A percentile compares a stretch with the other conserved stretches of the same genome.
These are phyloP conservation scores for Pogonophryne albipinna DNA, from an alignment of 2,797 vertebrate species.

Conservation along the genomic window DNA sequence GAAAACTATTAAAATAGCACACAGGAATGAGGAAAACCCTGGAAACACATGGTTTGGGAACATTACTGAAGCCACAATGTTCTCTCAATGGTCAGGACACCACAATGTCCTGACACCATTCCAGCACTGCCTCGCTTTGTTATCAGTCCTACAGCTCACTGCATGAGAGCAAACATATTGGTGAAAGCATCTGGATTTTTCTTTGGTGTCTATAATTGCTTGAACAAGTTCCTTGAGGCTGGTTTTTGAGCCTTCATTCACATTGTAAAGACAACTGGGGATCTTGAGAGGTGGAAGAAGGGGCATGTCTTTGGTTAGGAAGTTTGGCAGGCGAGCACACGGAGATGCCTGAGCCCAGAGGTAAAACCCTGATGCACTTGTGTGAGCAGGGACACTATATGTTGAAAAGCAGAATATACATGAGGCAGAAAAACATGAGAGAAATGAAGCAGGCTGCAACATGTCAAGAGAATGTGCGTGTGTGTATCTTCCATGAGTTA, in stretches of 20 bases:
- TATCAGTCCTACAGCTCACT: slow-evolving; percentile 40
- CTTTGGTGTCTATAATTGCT: slow-evolving; percentile 47
- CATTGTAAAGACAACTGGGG: slow-evolving; percentile 40
- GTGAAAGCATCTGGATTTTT: slow-evolving; percentile 37
- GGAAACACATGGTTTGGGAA: slow-evolving; percentile 21
- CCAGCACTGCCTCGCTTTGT: slow-evolving; percentile 31
- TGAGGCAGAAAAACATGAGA: slow-evolving; percentile 48
- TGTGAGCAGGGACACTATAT: slow-evolving; percentile 41
- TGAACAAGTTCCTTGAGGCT: slow-evolving; percentile 29
- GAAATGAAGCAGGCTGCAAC: slow-evolving; percentile 71
- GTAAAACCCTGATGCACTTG: slow-evolving; percentile 37
- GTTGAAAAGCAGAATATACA: slow-evolving; percentile 32
- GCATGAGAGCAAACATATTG: slow-evolving; percentile 19
- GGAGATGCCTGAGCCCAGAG: slow-evolving; percentile 44
- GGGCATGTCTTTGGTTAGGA: slow-evolving; percentile 26
- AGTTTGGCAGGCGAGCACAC: slow-evolving; percentile 34
- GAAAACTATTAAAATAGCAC: slow-evolving; percentile 20
- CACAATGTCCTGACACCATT: slow-evolving; percentile 35
- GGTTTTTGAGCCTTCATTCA: slow-evolving; percentile 28
- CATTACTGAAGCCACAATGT: slow-evolving; percentile 22
- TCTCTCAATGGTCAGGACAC: slow-evolving; percentile 29
- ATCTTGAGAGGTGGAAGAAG: slow-evolving; percentile 33
- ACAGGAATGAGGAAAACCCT: slow-evolving; percentile 16
- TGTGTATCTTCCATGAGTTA: slow-evolving; percentile 29
- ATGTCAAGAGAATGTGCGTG: slow-evolving; percentile 64